Evolutionary conservation across 2,888 invertebrate species (phyloP), one percentile per base, ranked within the genome.

Genomic region (Melipona bicolor): DNA sequence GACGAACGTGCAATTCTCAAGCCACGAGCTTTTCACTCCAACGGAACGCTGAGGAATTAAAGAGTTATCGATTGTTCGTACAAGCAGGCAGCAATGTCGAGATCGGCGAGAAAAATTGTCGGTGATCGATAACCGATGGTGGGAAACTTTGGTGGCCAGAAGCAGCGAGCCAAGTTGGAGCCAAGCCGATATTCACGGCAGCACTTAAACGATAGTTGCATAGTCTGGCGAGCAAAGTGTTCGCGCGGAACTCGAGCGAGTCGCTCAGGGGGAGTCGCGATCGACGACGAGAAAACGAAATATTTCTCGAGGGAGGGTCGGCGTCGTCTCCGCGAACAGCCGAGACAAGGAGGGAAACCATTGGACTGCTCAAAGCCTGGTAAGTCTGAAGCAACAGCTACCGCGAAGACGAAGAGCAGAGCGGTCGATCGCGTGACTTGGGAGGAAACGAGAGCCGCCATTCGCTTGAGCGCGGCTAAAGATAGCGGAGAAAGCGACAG

Each of bases 361-460:
- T 64, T 54, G n/a, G 56, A 32, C 59, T 9, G 77, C 52, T 75
- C 80, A 85, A 85, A 80, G 72, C 71, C 61, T 15, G 50, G 77
- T 56, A 65, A 70, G 77, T 78, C 85, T 84, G 32, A 61, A 71
- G 85, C 77, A 84, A 84, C 73, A 72, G 74, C 24, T 56, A 36
- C 62, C 56, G 79, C 19, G 56, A n/a, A 50, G 79, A 61, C 27
- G 77, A 54, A 43, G 49, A 75, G 64, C 54, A 74, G 77, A 72
- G 73, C 77, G 71, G 61, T 78, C 74, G 79, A 81, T 83, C 54
- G 74, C 75, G 70, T 32, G 81, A 67, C 68, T 70, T 65, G 70
- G 80, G 76, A 83, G 70, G 43, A 79, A 83, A 83, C 72, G 74
- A 69, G 78, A n/a, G 71, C 64, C 69, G 74, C 67, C 52, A 36